phyloP scores from a whole-genome alignment of 1,140 invertebrate genomes.

The Apis mellifera region Amel_HAv3.1 CM009939.2:1030001-1030500 shows the following conservation, averaged over 20 bases:
- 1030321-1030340: constrained; percentile 22
- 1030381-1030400: too few relatives aligned
- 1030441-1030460: background rate
- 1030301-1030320: background rate
- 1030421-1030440: constrained; percentile 4
- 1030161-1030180: too few relatives aligned
- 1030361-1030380: background rate
- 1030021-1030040: too few relatives aligned
- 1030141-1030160: too few relatives aligned
- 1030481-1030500: background rate
- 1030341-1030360: constrained; percentile 10
- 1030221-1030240: background rate
- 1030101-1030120: too few relatives aligned
- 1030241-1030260: background rate
- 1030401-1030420: background rate
- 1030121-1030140: too few relatives aligned
- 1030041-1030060: too few relatives aligned
- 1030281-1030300: too few relatives aligned
- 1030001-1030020: too few relatives aligned
- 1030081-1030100: too few relatives aligned
- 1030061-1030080: too few relatives aligned
- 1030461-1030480: background rate
- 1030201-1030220: background rate
- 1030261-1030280: constrained; percentile 18
- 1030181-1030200: too few relatives aligned